These are phyloP conservation scores for Periphyllus acericola DNA, from an alignment of 2,888 invertebrate species.

Conservation along the genomic window DNA sequence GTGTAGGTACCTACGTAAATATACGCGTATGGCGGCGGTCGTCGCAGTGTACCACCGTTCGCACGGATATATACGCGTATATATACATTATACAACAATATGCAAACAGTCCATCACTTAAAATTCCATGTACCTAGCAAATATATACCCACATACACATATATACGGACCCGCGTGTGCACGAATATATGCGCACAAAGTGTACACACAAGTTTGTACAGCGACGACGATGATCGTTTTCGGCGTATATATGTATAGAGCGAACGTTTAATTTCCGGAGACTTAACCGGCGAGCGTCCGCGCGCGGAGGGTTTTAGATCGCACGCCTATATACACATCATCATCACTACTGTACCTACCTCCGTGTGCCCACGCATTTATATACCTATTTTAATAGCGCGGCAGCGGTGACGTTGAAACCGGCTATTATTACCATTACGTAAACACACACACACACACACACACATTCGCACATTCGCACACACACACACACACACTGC, in stretches of 20 bases:
- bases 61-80: no score
- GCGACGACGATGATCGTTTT: conserved; percentile 10
- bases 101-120: background rate
- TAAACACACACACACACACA: no score
- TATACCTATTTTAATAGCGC: no score
- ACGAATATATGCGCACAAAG: background rate
- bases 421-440: no score
- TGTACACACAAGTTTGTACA: background rate
- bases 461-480: no score
- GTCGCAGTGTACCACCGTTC: no score
- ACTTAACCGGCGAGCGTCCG: background rate
- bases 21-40: no score
- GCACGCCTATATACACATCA: background rate
- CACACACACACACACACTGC: no score
- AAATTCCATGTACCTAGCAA: background rate
- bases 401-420: no score
- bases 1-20: no score
- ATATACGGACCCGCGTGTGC: background rate
- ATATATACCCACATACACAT: background rate
- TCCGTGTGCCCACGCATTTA: no score
- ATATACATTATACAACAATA: background rate
- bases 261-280: conserved; percentile 46
- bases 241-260: background rate
- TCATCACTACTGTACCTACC: no score
- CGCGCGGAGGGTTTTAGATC: background rate